Conservation (phyloP, 2,113 vertebrate species). For the Tringa solitaria region DNA sequence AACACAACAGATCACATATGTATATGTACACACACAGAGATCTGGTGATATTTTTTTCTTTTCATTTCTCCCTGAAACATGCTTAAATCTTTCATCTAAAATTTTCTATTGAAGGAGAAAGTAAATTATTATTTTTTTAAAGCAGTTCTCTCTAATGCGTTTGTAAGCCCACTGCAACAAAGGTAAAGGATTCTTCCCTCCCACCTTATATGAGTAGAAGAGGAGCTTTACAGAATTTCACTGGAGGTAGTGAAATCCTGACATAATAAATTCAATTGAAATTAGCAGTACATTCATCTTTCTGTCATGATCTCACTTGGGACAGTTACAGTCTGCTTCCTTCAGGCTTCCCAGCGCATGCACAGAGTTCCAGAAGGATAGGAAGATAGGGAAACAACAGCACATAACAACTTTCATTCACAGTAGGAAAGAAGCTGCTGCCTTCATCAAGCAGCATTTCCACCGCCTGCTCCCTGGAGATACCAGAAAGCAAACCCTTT, state of each 20-base stretch:
- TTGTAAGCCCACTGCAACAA: background rate
- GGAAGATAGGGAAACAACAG: background rate
- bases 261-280: background rate
- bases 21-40: background rate
- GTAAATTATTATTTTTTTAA: background rate
- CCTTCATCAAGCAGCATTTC: background rate
- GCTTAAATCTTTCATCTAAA: background rate
- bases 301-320: background rate
- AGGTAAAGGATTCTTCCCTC: background rate
- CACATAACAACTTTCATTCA: background rate
- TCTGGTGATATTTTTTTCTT: background rate
- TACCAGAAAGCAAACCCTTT: background rate
- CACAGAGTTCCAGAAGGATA: background rate
- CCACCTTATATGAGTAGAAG: background rate
- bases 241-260: background rate
- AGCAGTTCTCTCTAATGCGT: background rate
- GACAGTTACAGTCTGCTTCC: background rate
- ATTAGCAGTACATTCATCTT: background rate
- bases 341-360: background rate
- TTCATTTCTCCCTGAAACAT: background rate
- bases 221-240: background rate
- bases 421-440: background rate
- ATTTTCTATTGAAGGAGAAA: background rate
- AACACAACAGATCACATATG: background rate
- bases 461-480: background rate